Conservation (phyloP, 2,888 invertebrate genomes). For the Zhengitettix transpicula region DNA sequence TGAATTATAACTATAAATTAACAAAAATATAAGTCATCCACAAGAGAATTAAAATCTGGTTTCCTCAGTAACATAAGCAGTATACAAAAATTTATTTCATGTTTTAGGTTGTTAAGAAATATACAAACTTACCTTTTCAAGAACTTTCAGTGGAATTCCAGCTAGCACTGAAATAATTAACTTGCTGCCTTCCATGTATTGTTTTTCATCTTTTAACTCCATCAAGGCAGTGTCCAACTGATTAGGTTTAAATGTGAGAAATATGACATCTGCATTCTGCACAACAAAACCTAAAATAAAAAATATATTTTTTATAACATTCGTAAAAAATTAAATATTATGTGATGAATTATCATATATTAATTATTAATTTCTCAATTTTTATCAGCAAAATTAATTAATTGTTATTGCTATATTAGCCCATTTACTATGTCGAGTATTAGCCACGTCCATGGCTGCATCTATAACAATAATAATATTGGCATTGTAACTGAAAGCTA, state of each 20-base stretch:
- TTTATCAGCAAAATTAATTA: too few species aligned
- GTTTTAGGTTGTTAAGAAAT: not conserved
- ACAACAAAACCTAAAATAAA: not conserved
- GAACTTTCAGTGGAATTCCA: not conserved
- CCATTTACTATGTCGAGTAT: too few species aligned
- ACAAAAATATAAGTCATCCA: too few species aligned
- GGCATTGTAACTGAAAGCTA: too few species aligned
- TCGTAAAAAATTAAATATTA: not conserved
- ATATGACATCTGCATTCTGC: not conserved
- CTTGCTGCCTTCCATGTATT: not conserved
- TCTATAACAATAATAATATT: too few species aligned
- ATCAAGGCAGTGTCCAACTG: not conserved
- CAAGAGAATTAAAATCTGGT: too few species aligned
- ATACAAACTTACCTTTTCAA: not conserved
- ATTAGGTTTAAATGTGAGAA: not conserved
- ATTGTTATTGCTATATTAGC: too few species aligned
- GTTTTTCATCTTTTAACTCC: not conserved
- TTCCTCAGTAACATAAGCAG: too few species aligned
- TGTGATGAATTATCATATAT: too few species aligned
- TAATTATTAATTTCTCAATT: too few species aligned
- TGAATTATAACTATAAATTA: too few species aligned
- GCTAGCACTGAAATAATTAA: not conserved
- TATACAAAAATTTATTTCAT: not conserved
- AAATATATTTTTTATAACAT: not conserved
- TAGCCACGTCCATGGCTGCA: too few species aligned